These are phyloP conservation scores for Aegithalos caudatus DNA, from an alignment of 2,113 vertebrate genomes.

Conservation along the genomic window DNA sequence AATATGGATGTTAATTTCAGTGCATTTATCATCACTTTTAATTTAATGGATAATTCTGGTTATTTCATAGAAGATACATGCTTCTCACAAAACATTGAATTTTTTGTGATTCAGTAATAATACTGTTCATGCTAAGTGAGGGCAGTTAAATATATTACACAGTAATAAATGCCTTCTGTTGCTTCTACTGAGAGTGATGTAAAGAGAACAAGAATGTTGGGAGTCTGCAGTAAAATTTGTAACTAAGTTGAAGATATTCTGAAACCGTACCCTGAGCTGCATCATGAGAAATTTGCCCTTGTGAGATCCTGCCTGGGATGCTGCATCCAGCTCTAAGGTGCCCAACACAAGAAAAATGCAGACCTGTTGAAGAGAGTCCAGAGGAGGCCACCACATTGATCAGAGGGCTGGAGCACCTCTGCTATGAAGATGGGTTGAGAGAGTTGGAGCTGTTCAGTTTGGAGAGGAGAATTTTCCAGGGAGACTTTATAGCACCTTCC, in stretches of 20 bases:
- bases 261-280: rapidly evolving
- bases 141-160: neutral
- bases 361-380: neutral
- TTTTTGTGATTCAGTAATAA: neutral
- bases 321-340: neutral
- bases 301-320: neutral
- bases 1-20: neutral
- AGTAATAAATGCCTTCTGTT: neutral
- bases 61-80: neutral
- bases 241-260: neutral
- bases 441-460: neutral
- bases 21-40: neutral
- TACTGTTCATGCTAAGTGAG: neutral
- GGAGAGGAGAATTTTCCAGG: neutral
- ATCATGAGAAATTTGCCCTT: neutral
- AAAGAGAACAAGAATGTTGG: neutral
- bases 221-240: neutral
- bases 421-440: too few species aligned
- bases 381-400: too few species aligned
- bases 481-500: neutral
- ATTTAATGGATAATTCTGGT: neutral
- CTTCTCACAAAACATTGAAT: neutral
- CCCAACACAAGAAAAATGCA: neutral
- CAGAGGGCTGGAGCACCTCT: neutral
- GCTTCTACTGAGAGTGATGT: neutral